Evolutionary conservation across 2,797 vertebrate genomes (phyloP), one percentile per base, ranked within the genome.

Genomic region (Toxotes lorentzi): DNA sequence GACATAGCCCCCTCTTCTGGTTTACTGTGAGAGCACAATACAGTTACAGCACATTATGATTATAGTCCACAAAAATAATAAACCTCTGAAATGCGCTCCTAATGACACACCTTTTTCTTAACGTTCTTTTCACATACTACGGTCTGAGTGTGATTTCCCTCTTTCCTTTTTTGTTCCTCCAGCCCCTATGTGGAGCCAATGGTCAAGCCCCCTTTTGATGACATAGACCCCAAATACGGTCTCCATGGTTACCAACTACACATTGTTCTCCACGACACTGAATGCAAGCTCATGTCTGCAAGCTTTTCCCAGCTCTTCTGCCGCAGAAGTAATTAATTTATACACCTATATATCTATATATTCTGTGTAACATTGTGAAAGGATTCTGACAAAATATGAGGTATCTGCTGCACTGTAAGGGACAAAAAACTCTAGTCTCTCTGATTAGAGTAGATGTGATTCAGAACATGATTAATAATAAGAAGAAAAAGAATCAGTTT

Each of bases 161-260:
- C 64, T 75, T 58, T 16, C 11, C 7, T 64, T 41, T 47, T 32
- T 34, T 58, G 40, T 64, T 65, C 61, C 35, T 34, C 9, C 73
- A 97, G 97, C 57, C 91, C 88, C 4, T 96, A 96, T 54, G 21
- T 66, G 2, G 87, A 88, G 53, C 91, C 93, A 2, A 54, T 88
- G 57, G 64, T 88, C 71, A 82, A 71, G 32, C 87, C 95, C 4
- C 47, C 92, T 23, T 72, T 92, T 77, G 96, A 97, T 90, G 97
- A 98, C 88, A 73, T 95, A 85, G 96, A 95, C 86, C 93, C 95
- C 0, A 93, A 97, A 45, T 95, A 96, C 2, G 97, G 97, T 81
- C 95, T 98, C 86, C 96, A 96, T 87, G 95, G 94, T 81, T 99
- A 97, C 92, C 88, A 79, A 1, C 90, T 97, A 48, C 97, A 98